These are phyloP conservation scores for Nemapogon koenigi DNA, from an alignment of 2,888 invertebrate species.

Conservation along the genomic window DNA sequence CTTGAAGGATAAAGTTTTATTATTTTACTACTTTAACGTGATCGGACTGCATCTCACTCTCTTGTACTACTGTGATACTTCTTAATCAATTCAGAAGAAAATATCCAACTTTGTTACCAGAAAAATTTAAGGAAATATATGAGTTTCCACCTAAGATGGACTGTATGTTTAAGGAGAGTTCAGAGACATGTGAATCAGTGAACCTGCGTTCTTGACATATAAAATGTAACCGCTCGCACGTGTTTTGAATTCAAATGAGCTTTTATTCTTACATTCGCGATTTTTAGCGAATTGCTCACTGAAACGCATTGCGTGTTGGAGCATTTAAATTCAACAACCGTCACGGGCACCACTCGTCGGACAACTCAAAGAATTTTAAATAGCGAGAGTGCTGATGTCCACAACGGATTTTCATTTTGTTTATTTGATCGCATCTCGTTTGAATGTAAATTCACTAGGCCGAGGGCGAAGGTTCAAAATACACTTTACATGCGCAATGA, in stretches of 20 bases:
- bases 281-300: slow-evolving; percentile 12
- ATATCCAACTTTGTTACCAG: neutral
- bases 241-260: slow-evolving; percentile 5
- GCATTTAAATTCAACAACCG: slow-evolving; percentile 22
- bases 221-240: slow-evolving; percentile 4
- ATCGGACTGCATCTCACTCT: slow-evolving; percentile 35
- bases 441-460: slow-evolving; percentile 30
- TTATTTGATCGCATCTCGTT: slow-evolving; percentile 33
- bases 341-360: slow-evolving; percentile 18
- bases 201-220: slow-evolving; percentile 6
- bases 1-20: slow-evolving; percentile 60
- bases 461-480: slow-evolving; percentile 25
- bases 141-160: neutral
- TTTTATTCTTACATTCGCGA: slow-evolving; percentile 2
- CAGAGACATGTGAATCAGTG: too few relatives aligned
- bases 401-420: slow-evolving; percentile 24
- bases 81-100: slow-evolving; percentile 8
- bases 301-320: slow-evolving; percentile 21
- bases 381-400: slow-evolving; percentile 23
- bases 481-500: slow-evolving; percentile 27
- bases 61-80: slow-evolving; percentile 13
- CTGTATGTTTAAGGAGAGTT: too few relatives aligned
- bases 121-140: neutral
- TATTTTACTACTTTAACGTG: slow-evolving; percentile 61
- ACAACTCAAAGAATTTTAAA: slow-evolving; percentile 26